Conservation (phyloP, 2,113 vertebrate genomes). For the Megaptera novaeangliae region DNA sequence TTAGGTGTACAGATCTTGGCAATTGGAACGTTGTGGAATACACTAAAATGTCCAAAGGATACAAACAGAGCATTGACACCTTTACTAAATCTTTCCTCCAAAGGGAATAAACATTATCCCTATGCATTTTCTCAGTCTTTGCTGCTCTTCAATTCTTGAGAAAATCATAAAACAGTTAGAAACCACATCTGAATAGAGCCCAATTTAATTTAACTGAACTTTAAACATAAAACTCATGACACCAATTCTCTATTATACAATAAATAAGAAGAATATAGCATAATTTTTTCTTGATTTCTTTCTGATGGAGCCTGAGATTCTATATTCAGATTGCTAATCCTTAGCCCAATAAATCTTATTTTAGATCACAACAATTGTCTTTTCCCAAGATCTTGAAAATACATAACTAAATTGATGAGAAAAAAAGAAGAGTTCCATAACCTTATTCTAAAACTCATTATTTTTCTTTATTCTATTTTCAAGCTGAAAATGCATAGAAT, state of each 20-base stretch:
- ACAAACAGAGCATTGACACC: neutral
- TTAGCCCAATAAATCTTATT: neutral
- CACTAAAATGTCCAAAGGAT: neutral
- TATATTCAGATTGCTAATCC: neutral
- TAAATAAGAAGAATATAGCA: neutral
- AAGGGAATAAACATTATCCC: neutral
- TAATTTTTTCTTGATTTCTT: neutral
- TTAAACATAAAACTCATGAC: neutral
- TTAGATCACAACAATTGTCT: neutral
- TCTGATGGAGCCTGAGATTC: neutral
- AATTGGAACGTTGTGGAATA: neutral
- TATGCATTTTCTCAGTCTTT: neutral
- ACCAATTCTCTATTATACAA: neutral
- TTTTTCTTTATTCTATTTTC: neutral
- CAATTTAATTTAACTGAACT: neutral
- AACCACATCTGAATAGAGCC: neutral
- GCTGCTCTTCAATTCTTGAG: neutral
- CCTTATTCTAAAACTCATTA: neutral
- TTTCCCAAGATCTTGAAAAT: neutral
- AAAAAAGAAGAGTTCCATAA: neutral
- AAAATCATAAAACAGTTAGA: neutral
- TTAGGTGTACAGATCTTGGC: neutral
- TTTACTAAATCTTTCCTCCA: neutral
- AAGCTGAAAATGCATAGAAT: neutral
- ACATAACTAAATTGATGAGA: neutral